Evolutionary conservation across 2,113 vertebrate species (phyloP).

Genomic region (Siniperca knerii): DNA sequence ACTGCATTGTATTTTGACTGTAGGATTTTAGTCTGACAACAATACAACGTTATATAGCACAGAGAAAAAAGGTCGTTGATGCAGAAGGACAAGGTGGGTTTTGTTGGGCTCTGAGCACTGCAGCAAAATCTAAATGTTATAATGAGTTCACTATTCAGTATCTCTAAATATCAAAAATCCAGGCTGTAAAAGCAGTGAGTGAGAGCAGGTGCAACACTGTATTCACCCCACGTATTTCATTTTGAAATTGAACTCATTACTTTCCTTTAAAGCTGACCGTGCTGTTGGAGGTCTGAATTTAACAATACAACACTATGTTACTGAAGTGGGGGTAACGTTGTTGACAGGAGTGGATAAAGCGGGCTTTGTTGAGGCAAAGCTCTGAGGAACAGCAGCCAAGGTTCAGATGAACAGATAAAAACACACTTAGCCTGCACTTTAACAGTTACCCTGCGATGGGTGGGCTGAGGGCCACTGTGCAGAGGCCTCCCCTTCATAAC

Average conservation of each 20-base stretch:
- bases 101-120: conserved; percentile 36
- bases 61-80: not conserved
- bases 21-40: conserved; percentile 19
- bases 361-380: conserved; percentile 65
- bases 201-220: conserved; percentile 54
- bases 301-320: conserved; percentile 63
- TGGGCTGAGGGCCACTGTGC: conserved; percentile 34
- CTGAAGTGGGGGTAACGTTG: conserved; percentile 38
- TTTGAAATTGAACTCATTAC: conserved; percentile 20
- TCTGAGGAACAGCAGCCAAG: conserved; percentile 57
- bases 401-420: conserved; percentile 79
- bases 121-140: conserved; percentile 37
- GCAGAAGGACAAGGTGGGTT: conserved; percentile 44
- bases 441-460: conserved; percentile 52
- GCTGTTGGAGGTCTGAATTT: conserved; percentile 42
- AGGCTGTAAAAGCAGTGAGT: conserved; percentile 47
- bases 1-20: not conserved
- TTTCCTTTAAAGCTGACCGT: conserved; percentile 40
- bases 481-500: conserved; percentile 15
- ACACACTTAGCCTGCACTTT: conserved; percentile 62
- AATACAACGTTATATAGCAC: conserved; percentile 6
- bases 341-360: conserved; percentile 62
- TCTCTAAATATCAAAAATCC: conserved; percentile 54
- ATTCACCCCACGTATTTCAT: conserved; percentile 12
- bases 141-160: conserved; percentile 4